Evolutionary conservation across 2,888 invertebrate species (phyloP).

Genomic region (Cyclophora punctaria): DNA sequence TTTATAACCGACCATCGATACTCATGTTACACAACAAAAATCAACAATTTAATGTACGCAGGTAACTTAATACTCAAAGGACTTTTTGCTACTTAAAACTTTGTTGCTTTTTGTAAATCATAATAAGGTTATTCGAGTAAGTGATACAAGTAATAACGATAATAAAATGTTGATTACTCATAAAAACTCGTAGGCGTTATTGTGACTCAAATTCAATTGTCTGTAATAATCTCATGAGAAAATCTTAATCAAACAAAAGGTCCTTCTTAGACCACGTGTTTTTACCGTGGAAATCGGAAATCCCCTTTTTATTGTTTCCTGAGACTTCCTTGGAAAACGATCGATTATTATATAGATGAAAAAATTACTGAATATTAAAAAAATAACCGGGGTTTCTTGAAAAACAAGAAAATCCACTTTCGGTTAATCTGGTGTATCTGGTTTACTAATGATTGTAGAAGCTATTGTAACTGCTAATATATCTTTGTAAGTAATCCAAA

Average conservation of each 20-base stretch:
- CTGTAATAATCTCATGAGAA: constrained; percentile 48
- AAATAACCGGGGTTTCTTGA: constrained; percentile 45
- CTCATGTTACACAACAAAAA: constrained; percentile 33
- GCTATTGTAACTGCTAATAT: constrained; percentile 27
- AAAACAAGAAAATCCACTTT: constrained; percentile 58
- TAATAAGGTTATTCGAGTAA: too few species aligned
- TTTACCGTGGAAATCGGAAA: constrained; percentile 61
- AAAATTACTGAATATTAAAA: constrained; percentile 46
- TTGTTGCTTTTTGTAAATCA: too few species aligned
- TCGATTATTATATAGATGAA: constrained; percentile 12
- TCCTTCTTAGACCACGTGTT: constrained; percentile 32
- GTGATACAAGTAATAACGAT: too few species aligned
- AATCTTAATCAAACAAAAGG: constrained; percentile 47
- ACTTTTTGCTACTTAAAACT: too few species aligned
- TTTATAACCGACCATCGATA: constrained; percentile 25
- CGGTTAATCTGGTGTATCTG: constrained; percentile 48
- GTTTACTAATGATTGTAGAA: constrained; percentile 35
- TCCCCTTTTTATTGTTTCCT: constrained; percentile 59
- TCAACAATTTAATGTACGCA: constrained; percentile 5
- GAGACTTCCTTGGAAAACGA: constrained; percentile 50
- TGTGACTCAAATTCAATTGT: constrained; percentile 34
- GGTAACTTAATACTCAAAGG: too few species aligned
- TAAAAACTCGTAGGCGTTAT: constrained; percentile 26
- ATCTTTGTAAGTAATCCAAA: too few species aligned
- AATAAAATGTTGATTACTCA: neutral